A percentile compares a stretch with the other conserved stretches of the same genome.
Evolutionary conservation across 2,113 vertebrate genomes (phyloP).

Genomic region (Periophthalmodon schlosseri): DNA sequence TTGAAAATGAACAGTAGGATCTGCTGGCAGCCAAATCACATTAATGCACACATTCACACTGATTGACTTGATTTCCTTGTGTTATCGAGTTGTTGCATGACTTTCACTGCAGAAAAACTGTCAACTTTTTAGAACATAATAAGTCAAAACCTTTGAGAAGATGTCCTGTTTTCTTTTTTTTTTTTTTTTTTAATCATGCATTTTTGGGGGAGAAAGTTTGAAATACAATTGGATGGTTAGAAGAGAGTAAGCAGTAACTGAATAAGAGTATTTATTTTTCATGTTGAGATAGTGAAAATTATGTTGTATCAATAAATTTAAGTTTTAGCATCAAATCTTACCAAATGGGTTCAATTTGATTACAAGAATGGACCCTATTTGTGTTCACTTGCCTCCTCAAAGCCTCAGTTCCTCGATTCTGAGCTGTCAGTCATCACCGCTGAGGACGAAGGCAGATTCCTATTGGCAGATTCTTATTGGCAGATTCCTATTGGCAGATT

Average conservation of each 20-base stretch:
- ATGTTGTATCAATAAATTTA: background rate
- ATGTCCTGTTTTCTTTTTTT: background rate
- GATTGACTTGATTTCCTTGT: conserved; percentile 1
- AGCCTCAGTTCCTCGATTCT: background rate
- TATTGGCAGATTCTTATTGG: no score
- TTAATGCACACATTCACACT: conserved; percentile 22
- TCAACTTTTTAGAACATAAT: background rate
- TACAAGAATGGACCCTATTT: background rate
- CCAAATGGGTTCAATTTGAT: background rate
- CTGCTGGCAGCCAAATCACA: conserved; percentile 81
- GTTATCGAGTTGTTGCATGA: background rate
- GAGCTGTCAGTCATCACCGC: background rate
- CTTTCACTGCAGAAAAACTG: background rate
- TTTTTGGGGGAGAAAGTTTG: background rate
- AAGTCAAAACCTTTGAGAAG: background rate
- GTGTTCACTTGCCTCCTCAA: background rate
- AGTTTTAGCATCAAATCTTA: background rate
- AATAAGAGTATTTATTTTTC: background rate
- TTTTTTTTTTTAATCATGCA: no score
- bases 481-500: background rate
- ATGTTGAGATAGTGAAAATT: background rate
- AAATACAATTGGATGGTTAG: background rate
- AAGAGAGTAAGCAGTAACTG: background rate
- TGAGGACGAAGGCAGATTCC: background rate
- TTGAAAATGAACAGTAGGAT: conserved; percentile 81